These are phyloP conservation scores for Saccostrea echinata DNA, from an alignment of 1,140 invertebrate genomes.

Conservation along the genomic window DNA sequence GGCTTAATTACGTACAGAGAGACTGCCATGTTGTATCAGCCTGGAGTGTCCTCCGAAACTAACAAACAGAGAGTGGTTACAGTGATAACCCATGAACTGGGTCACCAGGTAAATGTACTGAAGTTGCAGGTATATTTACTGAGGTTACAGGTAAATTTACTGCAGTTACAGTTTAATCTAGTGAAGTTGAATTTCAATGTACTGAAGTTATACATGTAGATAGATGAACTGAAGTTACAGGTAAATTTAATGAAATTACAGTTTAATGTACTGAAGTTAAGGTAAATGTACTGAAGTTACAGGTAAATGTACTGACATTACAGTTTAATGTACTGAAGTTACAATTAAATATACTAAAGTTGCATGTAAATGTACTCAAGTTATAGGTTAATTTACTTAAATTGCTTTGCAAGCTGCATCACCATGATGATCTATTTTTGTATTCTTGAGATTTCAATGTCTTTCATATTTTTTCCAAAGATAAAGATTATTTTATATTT, in stretches of 20 bases:
- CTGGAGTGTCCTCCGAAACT: conserved; percentile 84
- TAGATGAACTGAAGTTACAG: not conserved
- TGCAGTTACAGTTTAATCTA: not conserved
- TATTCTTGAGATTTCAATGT: no score
- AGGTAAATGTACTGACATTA: not conserved
- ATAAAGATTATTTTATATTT: no score
- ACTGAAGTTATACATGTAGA: not conserved
- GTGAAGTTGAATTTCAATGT: not conserved
- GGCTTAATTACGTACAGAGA: conserved; percentile 94
- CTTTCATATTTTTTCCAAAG: no score
- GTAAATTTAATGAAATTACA: no score
- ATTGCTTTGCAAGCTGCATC: no score
- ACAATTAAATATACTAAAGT: no score
- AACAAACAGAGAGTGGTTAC: conserved; percentile 90
- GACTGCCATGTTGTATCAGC: conserved; percentile 88
- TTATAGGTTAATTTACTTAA: no score
- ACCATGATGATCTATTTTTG: no score
- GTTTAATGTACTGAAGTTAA: no score
- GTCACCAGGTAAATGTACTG: not conserved
- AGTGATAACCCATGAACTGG: conserved; percentile 89
- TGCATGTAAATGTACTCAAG: no score
- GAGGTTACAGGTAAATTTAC: not conserved
- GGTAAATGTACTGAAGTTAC: not conserved
- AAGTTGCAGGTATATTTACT: no score
- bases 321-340: not conserved